Conservation (phyloP, 2,113 vertebrate genomes). For the Pterocles orientalis region DNA sequence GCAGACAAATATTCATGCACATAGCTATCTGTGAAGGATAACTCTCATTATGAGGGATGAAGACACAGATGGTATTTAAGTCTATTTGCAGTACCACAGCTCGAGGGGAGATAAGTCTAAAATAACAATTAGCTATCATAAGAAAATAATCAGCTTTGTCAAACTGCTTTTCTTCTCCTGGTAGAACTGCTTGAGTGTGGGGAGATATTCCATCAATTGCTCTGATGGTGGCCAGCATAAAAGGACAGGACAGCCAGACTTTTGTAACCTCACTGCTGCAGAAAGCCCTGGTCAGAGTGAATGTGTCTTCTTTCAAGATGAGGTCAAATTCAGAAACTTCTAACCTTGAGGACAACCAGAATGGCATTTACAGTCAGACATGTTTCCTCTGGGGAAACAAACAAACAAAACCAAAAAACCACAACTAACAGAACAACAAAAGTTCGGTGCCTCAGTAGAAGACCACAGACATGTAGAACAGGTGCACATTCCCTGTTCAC, state of each 20-base stretch:
- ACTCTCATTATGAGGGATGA: neutral
- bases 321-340: neutral
- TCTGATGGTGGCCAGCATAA: neutral
- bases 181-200: neutral
- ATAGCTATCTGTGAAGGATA: neutral
- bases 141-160: slow-evolving; percentile 27
- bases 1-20: neutral
- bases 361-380: neutral
- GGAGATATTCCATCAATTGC: neutral
- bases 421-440: neutral
- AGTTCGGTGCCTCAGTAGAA: neutral
- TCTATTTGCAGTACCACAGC: neutral
- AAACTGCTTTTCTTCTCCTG: neutral
- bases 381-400: neutral
- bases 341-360: neutral
- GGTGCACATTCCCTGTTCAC: too few relatives aligned
- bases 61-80: neutral
- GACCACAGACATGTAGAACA: fast-evolving
- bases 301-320: neutral
- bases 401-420: too few relatives aligned
- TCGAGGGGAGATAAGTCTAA: neutral
- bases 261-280: neutral
- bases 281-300: neutral
- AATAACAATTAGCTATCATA: neutral
- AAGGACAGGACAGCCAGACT: neutral